A percentile compares a stretch with the other conserved stretches of the same genome.
Conservation (phyloP, 1,140 invertebrate species). For the Chrysopa pallens region DNA sequence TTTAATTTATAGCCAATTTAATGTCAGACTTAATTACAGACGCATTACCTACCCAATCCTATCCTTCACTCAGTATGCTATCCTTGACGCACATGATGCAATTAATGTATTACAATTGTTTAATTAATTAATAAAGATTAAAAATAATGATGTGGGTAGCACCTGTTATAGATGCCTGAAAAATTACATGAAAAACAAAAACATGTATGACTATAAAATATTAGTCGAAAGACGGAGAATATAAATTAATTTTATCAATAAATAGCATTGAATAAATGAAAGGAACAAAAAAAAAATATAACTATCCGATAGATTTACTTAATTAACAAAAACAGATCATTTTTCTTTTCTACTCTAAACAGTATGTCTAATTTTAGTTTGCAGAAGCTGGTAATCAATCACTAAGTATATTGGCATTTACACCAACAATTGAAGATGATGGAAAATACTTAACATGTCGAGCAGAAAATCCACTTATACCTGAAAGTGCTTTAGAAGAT, state of each 20-base stretch:
- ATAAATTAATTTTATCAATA: neutral
- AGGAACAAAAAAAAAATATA: neutral
- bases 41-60: too few species aligned
- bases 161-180: too few species aligned
- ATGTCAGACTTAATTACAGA: too few species aligned
- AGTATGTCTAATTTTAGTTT: conserved; percentile 30
- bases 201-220: too few species aligned
- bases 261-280: neutral
- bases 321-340: conserved; percentile 15
- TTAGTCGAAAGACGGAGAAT: too few species aligned
- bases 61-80: too few species aligned
- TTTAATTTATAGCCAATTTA: too few species aligned
- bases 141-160: too few species aligned
- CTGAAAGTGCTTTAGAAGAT: conserved; percentile 63
- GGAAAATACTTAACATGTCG: conserved; percentile 49
- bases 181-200: too few species aligned
- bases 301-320: neutral
- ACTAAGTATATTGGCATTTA: conserved; percentile 59
- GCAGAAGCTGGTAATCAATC: conserved; percentile 67
- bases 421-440: conserved; percentile 49
- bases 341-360: conserved; percentile 14
- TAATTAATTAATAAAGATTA: too few species aligned
- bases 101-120: too few species aligned
- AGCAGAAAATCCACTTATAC: conserved; percentile 58
- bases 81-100: too few species aligned